Evolutionary conservation across 2,888 invertebrate species (phyloP), one percentile per base, ranked within the genome.

Genomic region (Acutogordius australiensis): DNA sequence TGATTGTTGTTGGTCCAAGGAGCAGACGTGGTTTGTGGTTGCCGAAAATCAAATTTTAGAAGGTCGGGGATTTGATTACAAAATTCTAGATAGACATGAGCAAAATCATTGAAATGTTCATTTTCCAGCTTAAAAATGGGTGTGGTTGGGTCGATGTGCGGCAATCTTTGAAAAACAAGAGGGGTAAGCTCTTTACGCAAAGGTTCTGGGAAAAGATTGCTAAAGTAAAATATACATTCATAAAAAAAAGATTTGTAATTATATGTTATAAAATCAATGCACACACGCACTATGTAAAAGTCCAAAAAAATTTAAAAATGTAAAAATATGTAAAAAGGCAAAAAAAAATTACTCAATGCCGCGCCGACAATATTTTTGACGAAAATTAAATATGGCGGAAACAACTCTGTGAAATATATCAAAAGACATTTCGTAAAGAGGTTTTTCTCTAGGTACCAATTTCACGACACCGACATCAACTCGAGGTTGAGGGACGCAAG

Each of bases 381-480:
- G 77, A 77, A 81, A 82, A 65, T 79, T 79, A 70, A 94, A 97
- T 63, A 87, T 76, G 66, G 81, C 81, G 0, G 87, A 75, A 0
- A 81, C 74, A 8, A 99, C 80, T 73, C 87, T 91, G 68, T 94
- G 88, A 21, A 90, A 80, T 62, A 84, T 68, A 65, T 78, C 73
- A 69, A 90, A 97, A 0, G 85, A 81, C 44, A 82, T 74, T 1
- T 67, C 64, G 18, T 84, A 81, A 27, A 78, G 74, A 0, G 94
- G 90, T 57, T 75, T 70, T 64, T 78, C 78, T 4, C 80, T 70
- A 1, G 97, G 94, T 21, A 79, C 77, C 58, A 99, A 76, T 58
- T 81, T 81, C 0, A 97, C 87, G 1, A 94, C 84, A 21, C 85
- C 88, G 0, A 91, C 94, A 75, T 97, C 88, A 2, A 99, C 91